phyloP scores from a whole-genome alignment of 1,140 invertebrate species.

The Ceratina calcarata region DNA sequence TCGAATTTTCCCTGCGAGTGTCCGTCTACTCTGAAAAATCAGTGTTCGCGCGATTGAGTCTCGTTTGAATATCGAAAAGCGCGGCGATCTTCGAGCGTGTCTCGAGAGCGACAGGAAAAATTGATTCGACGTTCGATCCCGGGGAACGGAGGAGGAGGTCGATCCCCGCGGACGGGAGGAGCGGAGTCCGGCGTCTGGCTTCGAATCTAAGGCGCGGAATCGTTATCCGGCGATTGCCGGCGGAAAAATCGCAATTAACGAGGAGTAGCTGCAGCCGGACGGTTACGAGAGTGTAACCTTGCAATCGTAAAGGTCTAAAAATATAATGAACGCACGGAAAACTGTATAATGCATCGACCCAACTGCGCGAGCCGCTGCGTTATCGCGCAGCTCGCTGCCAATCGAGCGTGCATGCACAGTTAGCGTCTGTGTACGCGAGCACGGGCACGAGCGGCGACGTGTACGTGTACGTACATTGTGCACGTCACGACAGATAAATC shows the following conservation, averaged over 20 bases:
- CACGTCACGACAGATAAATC: constrained; percentile 68
- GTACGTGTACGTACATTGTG: constrained; percentile 49
- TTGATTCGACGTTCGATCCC: not conserved
- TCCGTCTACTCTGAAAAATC: no score
- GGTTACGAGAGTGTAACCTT: constrained; percentile 56
- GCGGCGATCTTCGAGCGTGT: no score
- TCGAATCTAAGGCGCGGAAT: constrained; percentile 20
- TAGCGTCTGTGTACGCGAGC: no score
- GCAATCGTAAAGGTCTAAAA: constrained; percentile 67
- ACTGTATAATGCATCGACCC: constrained; percentile 65
- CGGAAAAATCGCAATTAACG: constrained; percentile 47
- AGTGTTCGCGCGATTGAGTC: no score
- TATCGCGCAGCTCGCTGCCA: constrained; percentile 53
- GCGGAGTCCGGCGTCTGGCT: not conserved
- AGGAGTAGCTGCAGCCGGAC: constrained; percentile 16
- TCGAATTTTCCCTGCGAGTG: no score
- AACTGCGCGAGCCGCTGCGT: constrained; percentile 38
- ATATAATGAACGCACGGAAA: constrained; percentile 66
- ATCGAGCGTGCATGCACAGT: constrained; percentile 24
- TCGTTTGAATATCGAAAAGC: no score
- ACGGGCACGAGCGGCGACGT: constrained; percentile 8
- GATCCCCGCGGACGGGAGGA: no score
- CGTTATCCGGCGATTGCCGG: constrained; percentile 15
- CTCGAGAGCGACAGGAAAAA: no score
- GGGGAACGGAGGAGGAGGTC: no score